These are phyloP conservation scores for Clarias fuscus DNA, from an alignment of 2,797 vertebrate species.

Conservation along the genomic window DNA sequence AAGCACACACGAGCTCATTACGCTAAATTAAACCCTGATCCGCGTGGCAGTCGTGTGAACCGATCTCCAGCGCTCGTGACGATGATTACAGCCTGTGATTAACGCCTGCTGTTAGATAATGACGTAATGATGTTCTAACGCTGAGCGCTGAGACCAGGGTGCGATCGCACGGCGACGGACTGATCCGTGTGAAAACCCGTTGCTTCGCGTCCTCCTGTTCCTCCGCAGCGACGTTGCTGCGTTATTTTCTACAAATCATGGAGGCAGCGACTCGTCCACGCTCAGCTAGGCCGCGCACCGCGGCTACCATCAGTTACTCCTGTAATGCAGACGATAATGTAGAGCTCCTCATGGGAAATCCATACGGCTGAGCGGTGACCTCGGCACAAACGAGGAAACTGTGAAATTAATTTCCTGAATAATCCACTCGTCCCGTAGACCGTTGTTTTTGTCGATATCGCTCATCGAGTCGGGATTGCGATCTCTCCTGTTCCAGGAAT, in stretches of 20 bases:
- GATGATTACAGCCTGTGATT: conserved; percentile 11
- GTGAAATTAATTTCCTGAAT: background rate
- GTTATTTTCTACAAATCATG: background rate
- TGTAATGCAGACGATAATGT: background rate
- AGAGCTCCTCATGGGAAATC: background rate
- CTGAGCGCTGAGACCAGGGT: background rate
- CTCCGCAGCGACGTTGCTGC: background rate
- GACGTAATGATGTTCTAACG: background rate
- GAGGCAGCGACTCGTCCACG: background rate
- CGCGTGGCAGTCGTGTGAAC: background rate
- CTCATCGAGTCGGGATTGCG: background rate
- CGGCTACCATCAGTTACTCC: background rate
- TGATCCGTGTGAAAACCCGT: background rate
- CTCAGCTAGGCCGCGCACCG: background rate
- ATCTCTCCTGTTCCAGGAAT: background rate
- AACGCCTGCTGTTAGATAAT: conserved; percentile 8
- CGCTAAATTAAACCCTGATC: conserved; percentile 4
- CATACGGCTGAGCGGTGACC: background rate
- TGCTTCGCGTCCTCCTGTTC: background rate
- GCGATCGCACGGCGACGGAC: background rate
- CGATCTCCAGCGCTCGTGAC: background rate
- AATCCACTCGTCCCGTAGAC: background rate
- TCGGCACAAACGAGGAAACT: background rate
- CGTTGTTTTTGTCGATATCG: background rate
- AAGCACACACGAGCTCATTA: conserved; percentile 23